Percentiles rank a stretch among this genome's conserved stretches.
These are phyloP conservation scores for Drosophila repletoides DNA, from an alignment of 1,140 invertebrate genomes.

Conservation along the genomic window DNA sequence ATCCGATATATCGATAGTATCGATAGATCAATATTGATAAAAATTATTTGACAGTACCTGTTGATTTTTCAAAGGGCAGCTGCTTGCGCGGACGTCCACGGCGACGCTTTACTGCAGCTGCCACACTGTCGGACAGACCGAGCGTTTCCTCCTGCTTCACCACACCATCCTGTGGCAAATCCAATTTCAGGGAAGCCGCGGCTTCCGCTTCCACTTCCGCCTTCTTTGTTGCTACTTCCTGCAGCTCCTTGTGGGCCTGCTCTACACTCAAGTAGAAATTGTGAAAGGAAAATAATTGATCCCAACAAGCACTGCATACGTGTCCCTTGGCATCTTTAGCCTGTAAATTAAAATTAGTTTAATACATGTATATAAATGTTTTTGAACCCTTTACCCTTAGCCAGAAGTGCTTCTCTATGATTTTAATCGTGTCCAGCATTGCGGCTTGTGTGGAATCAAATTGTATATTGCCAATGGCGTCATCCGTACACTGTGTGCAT, in stretches of 20 bases:
- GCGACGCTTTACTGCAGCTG: conserved; percentile 55
- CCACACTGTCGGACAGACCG: conserved; percentile 51
- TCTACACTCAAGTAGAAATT: conserved; percentile 58
- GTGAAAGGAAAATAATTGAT: conserved; percentile 57
- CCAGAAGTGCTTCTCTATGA: conserved; percentile 68
- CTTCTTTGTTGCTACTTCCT: not conserved
- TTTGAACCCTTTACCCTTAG: conserved; percentile 38
- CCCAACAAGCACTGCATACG: conserved; percentile 55
- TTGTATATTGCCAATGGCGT: conserved; percentile 33
- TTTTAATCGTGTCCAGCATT: conserved; percentile 34
- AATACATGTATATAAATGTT: not conserved
- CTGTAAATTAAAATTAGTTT: conserved; percentile 16
- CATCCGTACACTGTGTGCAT: conserved; percentile 37
- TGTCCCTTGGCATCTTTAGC: conserved; percentile 29
- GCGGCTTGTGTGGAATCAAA: conserved; percentile 50
- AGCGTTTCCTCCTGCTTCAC: conserved; percentile 20
- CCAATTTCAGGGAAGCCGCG: not conserved
- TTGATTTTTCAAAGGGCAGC: not conserved
- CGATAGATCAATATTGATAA: too few species aligned
- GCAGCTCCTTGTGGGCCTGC: conserved; percentile 40
- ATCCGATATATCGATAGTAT: too few species aligned
- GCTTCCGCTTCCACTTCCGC: not conserved
- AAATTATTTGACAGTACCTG: too few species aligned
- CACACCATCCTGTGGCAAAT: not conserved
- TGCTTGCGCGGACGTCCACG: conserved; percentile 64